Percentiles rank a stretch among this genome's conserved stretches.
phyloP scores from a whole-genome alignment of 2,797 vertebrate genomes.

The Falco naumanni region DNA sequence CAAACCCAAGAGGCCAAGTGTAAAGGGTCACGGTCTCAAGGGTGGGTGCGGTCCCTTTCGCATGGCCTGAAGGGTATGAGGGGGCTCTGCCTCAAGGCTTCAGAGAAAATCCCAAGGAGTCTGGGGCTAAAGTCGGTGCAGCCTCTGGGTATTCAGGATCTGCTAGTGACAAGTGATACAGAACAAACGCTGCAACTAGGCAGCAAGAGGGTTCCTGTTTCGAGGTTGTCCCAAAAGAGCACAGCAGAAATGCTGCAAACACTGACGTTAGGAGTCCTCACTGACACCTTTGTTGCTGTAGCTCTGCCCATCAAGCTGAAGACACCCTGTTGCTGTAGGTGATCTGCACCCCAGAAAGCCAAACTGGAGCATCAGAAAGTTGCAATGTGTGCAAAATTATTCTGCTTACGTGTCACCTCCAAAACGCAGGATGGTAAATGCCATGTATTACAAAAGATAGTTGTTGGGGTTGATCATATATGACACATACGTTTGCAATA shows the following conservation, averaged over 20 bases:
- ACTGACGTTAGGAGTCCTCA: background rate
- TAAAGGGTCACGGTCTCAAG: background rate
- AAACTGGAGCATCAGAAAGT: background rate
- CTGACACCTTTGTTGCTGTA: background rate
- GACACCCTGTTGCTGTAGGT: background rate
- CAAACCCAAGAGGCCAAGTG: background rate
- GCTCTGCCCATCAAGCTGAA: background rate
- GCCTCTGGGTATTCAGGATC: background rate
- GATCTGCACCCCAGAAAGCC: background rate
- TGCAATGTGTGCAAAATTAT: background rate
- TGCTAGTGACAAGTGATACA: background rate
- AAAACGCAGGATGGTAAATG: constrained; percentile 4
- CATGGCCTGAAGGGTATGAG: background rate
- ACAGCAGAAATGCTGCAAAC: background rate
- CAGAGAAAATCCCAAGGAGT: background rate
- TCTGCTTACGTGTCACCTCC: background rate
- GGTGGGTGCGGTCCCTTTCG: background rate
- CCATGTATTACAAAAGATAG: background rate
- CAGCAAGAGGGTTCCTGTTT: too few relatives aligned
- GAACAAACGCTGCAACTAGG: background rate
- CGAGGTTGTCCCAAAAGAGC: background rate
- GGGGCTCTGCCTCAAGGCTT: background rate
- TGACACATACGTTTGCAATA: constrained; percentile 47
- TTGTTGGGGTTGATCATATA: background rate
- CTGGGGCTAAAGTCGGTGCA: background rate